phyloP scores from a whole-genome alignment of 1,140 invertebrate genomes.

The Micrasema minimum region DNA sequence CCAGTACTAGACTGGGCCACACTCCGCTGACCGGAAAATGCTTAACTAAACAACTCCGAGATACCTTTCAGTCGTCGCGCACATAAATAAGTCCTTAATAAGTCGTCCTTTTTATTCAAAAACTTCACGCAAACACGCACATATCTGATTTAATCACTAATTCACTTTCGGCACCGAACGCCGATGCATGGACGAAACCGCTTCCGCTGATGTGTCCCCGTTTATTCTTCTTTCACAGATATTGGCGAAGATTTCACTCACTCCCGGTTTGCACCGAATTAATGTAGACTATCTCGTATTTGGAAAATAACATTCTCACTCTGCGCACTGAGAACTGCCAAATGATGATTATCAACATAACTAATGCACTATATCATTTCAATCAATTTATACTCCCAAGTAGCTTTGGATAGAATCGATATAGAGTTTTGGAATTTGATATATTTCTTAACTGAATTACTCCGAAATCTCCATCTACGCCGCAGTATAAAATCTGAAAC shows the following conservation, averaged over 20 bases:
- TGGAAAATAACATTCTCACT: conserved; percentile 41
- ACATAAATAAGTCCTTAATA: conserved; percentile 51
- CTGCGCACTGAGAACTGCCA: conserved; percentile 42
- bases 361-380: conserved; percentile 45
- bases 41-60: conserved; percentile 51
- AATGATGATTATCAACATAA: conserved; percentile 44
- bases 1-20: not conserved
- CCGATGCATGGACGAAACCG: conserved; percentile 29
- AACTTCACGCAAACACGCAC: conserved; percentile 51
- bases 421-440: conserved; percentile 48
- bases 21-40: conserved; percentile 35
- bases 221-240: conserved; percentile 4
- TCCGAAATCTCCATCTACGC: conserved; percentile 39
- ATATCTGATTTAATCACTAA: conserved; percentile 37
- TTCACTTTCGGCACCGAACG: conserved; percentile 39
- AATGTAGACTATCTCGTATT: conserved; percentile 41
- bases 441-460: conserved; percentile 43
- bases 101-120: conserved; percentile 49
- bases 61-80: conserved; percentile 53
- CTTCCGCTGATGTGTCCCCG: conserved; percentile 32
- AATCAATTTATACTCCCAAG: conserved; percentile 36
- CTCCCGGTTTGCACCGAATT: conserved; percentile 28
- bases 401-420: conserved; percentile 46
- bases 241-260: conserved; percentile 45
- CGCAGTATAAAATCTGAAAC: conserved; percentile 45